These are phyloP conservation scores for Cerceris rybyensis DNA, from an alignment of 2,888 invertebrate species.

Conservation along the genomic window DNA sequence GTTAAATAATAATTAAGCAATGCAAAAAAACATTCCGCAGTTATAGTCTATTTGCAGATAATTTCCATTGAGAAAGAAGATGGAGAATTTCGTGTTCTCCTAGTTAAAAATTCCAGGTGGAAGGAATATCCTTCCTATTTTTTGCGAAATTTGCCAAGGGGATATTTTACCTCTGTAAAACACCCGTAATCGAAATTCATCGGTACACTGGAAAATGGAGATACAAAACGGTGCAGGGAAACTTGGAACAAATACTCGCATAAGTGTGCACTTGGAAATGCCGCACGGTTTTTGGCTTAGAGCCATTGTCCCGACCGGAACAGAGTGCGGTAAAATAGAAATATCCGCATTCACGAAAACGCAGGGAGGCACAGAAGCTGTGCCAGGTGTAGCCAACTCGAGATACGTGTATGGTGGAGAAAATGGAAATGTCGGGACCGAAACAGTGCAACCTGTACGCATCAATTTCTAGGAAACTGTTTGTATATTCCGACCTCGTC, in stretches of 20 bases:
- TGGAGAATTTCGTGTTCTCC: no score
- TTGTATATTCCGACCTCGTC: conserved; percentile 3
- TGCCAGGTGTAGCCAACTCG: conserved; percentile 32
- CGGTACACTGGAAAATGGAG: no score
- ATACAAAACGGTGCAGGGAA: background rate
- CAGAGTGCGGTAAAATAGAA: conserved; percentile 29
- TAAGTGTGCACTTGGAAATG: conserved; percentile 29
- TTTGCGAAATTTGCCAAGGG: no score
- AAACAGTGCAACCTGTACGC: conserved; percentile 5
- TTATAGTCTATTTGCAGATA: no score
- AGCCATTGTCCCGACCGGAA: conserved; percentile 36
- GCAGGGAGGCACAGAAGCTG: conserved; percentile 17
- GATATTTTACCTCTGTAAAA: no score
- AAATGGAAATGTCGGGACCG: conserved; percentile 27
- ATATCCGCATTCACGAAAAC: conserved; percentile 3
- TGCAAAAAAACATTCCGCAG: no score
- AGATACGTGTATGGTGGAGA: conserved; percentile 11
- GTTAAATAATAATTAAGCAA: no score
- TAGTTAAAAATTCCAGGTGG: no score
- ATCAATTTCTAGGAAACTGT: conserved; percentile 20
- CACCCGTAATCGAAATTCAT: no score
- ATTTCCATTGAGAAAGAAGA: no score
- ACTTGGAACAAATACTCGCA: conserved; percentile 30
- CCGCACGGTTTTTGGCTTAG: conserved; percentile 35
- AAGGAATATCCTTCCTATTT: no score